Conservation (phyloP, 2,797 vertebrate genomes). For the Tolypeutes matacus region DNA sequence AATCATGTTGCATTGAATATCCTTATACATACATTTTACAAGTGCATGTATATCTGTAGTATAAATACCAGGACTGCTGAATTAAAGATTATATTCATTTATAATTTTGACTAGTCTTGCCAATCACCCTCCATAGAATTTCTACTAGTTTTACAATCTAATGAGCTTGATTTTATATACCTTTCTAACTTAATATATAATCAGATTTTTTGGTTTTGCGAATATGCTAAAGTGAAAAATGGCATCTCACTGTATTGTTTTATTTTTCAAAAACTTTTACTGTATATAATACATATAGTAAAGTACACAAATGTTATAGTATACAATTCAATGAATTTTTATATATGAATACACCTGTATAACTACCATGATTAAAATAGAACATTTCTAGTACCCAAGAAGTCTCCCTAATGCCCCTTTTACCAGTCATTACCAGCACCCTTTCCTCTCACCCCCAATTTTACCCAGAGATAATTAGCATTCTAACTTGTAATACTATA, state of each 20-base stretch:
- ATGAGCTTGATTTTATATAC: background rate
- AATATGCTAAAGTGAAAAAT: background rate
- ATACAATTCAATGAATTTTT: background rate
- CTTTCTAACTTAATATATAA: background rate
- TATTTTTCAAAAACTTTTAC: background rate
- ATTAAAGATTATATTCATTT: background rate
- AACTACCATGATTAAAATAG: background rate
- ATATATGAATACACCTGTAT: background rate
- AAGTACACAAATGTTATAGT: background rate
- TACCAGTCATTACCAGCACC: background rate
- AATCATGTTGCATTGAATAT: background rate
- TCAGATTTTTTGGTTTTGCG: background rate
- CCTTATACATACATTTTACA: background rate
- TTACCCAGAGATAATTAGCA: background rate
- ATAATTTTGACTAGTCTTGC: constrained; percentile 15
- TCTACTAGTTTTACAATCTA: background rate
- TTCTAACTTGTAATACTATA: background rate
- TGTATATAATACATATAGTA: background rate
- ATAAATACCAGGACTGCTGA: background rate
- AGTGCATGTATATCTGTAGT: background rate
- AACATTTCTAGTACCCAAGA: background rate
- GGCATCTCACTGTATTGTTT: background rate
- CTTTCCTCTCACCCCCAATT: no score
- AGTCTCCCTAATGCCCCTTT: background rate
- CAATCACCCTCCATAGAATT: background rate